These are phyloP conservation scores for Xestia ashworthii DNA, from an alignment of 2,888 invertebrate genomes.

Conservation along the genomic window DNA sequence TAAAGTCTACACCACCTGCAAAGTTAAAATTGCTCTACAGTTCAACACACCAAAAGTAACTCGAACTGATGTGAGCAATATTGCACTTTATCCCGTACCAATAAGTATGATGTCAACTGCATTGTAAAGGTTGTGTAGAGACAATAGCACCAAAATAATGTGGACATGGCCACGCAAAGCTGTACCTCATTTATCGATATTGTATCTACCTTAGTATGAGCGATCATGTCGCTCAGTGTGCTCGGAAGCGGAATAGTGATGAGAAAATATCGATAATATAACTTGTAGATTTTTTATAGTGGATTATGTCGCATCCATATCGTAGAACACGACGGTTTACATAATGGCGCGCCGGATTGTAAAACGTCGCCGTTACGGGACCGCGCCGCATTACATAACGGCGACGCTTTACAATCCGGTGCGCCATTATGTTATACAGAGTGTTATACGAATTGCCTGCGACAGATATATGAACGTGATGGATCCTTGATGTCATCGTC, in stretches of 20 bases:
- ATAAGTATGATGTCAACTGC: slow-evolving; percentile 14
- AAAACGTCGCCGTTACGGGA: no score
- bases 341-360: no score
- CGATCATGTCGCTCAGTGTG: slow-evolving; percentile 61
- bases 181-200: slow-evolving; percentile 80
- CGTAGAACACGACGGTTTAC: no score
- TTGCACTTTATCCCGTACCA: slow-evolving; percentile 37
- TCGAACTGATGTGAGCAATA: slow-evolving; percentile 30
- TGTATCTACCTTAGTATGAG: slow-evolving; percentile 70
- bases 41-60: slow-evolving; percentile 21
- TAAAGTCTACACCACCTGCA: slow-evolving; percentile 29
- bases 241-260: slow-evolving; percentile 40
- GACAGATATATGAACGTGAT: neutral
- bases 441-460: no score
- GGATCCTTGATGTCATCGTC: neutral
- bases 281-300: neutral
- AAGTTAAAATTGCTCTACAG: slow-evolving; percentile 29
- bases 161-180: slow-evolving; percentile 77
- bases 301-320: no score
- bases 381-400: no score
- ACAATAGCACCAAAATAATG: slow-evolving; percentile 69
- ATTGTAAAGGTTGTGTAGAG: slow-evolving; percentile 35
- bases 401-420: no score
- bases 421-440: no score
- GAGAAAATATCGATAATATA: slow-evolving; percentile 33